Percentiles rank a stretch among this genome's conserved stretches.
Conservation (phyloP, 2,113 vertebrate species). For the Pavo muticus region DNA sequence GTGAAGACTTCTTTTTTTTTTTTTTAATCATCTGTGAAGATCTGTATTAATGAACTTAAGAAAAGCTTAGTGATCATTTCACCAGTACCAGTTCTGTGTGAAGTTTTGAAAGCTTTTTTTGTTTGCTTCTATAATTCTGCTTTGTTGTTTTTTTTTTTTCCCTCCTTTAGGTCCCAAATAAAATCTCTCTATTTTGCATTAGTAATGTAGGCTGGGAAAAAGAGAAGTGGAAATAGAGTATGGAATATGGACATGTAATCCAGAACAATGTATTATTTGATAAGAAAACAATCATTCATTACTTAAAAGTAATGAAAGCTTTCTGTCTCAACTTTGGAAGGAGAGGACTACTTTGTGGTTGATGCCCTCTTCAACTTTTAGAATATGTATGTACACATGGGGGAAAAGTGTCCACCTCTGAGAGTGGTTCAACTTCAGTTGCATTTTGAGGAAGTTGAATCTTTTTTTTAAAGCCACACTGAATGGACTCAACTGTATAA, state of each 20-base stretch:
- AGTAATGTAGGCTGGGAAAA: background rate
- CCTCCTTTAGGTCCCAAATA: background rate
- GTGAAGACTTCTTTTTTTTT: background rate
- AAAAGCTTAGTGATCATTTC: background rate
- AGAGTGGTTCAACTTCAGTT: background rate
- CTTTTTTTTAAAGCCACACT: background rate
- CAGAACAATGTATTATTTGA: background rate
- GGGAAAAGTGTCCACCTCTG: background rate
- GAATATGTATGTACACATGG: accelerated
- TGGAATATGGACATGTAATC: background rate
- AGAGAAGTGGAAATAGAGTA: background rate
- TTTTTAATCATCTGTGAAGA: background rate
- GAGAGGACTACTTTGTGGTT: background rate
- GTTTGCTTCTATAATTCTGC: background rate
- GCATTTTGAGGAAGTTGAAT: background rate
- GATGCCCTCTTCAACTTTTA: background rate
- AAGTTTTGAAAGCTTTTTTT: background rate
- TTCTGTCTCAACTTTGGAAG: background rate
- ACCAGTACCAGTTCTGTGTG: background rate
- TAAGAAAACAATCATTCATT: background rate
- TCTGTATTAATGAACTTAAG: background rate
- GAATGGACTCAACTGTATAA: background rate
- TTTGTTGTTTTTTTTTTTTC: background rate
- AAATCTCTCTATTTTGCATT: background rate
- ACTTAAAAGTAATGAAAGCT: background rate